Evolutionary conservation across 2,797 vertebrate genomes (phyloP).

Genomic region (Amniataba percoides): DNA sequence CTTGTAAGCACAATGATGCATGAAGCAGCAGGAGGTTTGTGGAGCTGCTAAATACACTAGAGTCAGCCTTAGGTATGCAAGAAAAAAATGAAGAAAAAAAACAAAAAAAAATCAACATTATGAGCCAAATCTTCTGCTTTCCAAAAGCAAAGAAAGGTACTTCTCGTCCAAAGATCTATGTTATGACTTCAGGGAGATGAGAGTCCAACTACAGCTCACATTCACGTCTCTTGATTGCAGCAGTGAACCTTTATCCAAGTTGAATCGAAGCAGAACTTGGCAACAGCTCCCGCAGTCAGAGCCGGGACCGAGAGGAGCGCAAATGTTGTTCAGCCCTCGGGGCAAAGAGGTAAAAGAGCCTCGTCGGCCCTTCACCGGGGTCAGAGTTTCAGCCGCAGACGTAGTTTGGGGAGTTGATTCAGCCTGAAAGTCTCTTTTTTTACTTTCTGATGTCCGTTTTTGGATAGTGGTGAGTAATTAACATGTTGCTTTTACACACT

Average conservation of each 20-base stretch:
- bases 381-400: constrained; percentile 18
- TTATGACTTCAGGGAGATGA: constrained; percentile 15
- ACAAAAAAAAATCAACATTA: not conserved
- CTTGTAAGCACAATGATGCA: constrained; percentile 18
- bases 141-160: constrained; percentile 40
- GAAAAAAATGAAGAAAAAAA: not conserved
- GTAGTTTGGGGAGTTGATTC: constrained; percentile 16
- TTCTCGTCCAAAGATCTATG: constrained; percentile 24
- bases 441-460: not conserved
- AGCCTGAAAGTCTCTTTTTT: not conserved
- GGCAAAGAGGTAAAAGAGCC: not conserved
- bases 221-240: constrained; percentile 56
- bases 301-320: constrained; percentile 9
- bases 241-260: constrained; percentile 32
- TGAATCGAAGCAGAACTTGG: constrained; percentile 49
- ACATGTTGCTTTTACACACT: constrained; percentile 45
- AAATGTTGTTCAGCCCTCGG: constrained; percentile 15
- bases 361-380: constrained; percentile 34
- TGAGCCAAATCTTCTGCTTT: constrained; percentile 30
- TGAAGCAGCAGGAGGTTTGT: constrained; percentile 31
- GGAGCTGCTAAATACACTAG: constrained; percentile 4
- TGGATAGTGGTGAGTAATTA: constrained; percentile 32
- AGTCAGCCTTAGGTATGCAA: constrained; percentile 9
- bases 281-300: not conserved
- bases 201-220: constrained; percentile 12